These are phyloP conservation scores for Bolborhynchus lineola DNA, from an alignment of 2,113 vertebrate genomes.

Conservation along the genomic window DNA sequence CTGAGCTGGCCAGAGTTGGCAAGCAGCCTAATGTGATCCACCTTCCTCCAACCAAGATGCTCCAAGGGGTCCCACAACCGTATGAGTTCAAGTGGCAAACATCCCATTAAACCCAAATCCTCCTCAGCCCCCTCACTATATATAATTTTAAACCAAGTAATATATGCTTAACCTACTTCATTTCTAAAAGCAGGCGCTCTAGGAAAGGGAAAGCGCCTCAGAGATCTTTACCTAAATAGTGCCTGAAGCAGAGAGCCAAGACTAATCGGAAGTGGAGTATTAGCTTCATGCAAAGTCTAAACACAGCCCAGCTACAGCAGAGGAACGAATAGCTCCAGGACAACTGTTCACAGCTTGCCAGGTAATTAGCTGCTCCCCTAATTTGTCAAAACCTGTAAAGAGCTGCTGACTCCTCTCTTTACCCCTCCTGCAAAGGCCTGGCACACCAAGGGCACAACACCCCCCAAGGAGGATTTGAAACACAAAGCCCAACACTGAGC, in stretches of 20 bases:
- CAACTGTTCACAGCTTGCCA: constrained; percentile 61
- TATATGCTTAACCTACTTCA: constrained; percentile 47
- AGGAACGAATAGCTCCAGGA: constrained; percentile 26
- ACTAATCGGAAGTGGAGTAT: constrained; percentile 56
- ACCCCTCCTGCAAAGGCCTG: accelerated
- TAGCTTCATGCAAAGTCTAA: constrained; percentile 43
- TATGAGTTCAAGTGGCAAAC: neutral
- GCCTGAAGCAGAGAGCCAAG: constrained; percentile 36
- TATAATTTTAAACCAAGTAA: constrained; percentile 48
- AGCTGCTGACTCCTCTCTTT: neutral
- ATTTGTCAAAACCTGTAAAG: constrained; percentile 57
- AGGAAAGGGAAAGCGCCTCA: constrained; percentile 55
- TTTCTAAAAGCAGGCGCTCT: constrained; percentile 55
- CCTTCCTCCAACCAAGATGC: neutral
- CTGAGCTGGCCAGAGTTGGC: neutral
- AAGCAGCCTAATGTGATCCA: neutral
- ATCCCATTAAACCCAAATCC: neutral
- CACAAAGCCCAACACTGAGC: constrained; percentile 28
- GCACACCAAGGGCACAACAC: neutral
- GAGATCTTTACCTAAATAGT: constrained; percentile 49
- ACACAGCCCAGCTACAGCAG: neutral
- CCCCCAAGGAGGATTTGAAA: neutral
- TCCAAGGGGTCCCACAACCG: neutral
- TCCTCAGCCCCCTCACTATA: neutral
- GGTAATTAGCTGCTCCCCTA: constrained; percentile 59